A percentile compares a stretch with the other conserved stretches of the same genome.
Conservation (phyloP, 2,113 vertebrate genomes). For the Gymnogyps californianus region DNA sequence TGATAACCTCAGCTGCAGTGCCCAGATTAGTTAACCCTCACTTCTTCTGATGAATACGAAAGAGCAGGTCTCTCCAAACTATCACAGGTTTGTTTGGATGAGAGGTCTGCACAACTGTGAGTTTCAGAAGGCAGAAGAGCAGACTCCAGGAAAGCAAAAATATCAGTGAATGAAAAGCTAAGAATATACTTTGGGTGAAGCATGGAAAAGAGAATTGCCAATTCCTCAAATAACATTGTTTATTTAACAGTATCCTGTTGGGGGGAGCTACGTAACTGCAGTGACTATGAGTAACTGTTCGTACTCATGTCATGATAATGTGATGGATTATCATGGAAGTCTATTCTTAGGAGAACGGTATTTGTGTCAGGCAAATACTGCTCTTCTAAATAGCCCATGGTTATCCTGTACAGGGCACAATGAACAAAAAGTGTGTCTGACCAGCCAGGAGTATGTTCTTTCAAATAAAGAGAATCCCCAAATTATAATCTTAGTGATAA, state of each 20-base stretch:
- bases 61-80: neutral
- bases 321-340: neutral
- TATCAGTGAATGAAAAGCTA: neutral
- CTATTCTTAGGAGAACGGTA: neutral
- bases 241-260: conserved; percentile 15
- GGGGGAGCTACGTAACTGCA: neutral
- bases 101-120: neutral
- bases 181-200: neutral
- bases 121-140: neutral
- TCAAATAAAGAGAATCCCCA: neutral
- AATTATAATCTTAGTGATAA: neutral
- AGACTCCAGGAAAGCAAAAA: neutral
- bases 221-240: neutral
- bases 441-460: neutral
- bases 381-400: neutral
- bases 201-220: neutral
- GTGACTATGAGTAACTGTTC: neutral
- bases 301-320: neutral
- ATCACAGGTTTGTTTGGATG: neutral
- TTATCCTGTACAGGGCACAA: neutral
- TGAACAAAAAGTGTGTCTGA: neutral
- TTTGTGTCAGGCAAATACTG: neutral
- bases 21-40: neutral
- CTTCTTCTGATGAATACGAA: neutral
- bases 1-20: neutral